phyloP scores from a whole-genome alignment of 1,140 invertebrate species.

The Hermetia illucens region DNA sequence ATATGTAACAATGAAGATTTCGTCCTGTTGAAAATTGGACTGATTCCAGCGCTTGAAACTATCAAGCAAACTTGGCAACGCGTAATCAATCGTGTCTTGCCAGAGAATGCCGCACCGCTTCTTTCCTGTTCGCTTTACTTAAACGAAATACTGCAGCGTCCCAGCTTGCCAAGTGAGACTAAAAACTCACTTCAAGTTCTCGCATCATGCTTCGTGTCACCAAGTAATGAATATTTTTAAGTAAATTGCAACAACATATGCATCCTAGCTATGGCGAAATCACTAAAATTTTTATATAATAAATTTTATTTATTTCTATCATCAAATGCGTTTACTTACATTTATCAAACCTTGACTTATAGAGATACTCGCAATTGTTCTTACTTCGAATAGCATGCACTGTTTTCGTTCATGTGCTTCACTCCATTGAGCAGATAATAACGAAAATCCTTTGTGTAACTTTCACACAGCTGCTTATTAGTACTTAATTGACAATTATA shows the following conservation, averaged over 20 bases:
- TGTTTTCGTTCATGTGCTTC: too few relatives aligned
- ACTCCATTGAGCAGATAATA: too few relatives aligned
- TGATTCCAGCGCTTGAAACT: slow-evolving; percentile 12
- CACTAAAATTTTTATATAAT: too few relatives aligned
- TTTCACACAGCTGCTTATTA: too few relatives aligned
- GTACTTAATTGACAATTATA: too few relatives aligned
- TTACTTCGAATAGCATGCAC: too few relatives aligned
- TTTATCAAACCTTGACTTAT: too few relatives aligned
- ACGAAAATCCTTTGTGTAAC: too few relatives aligned
- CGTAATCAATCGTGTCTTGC: slow-evolving; percentile 21
- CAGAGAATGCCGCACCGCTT: slow-evolving; percentile 22
- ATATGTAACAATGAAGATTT: slow-evolving; percentile 15
- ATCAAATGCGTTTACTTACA: too few relatives aligned
- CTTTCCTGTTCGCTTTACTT: slow-evolving; percentile 16
- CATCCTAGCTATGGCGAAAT: too few relatives aligned
- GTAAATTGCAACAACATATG: not conserved
- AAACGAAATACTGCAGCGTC: not conserved
- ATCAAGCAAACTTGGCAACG: slow-evolving; percentile 19
- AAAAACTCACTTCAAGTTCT: not conserved
- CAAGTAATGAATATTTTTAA: not conserved
- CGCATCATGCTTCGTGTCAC: not conserved
- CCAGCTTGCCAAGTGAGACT: not conserved
- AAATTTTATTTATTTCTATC: too few relatives aligned
- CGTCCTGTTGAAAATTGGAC: slow-evolving; percentile 9
- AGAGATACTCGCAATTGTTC: too few relatives aligned